Evolutionary conservation across 2,888 invertebrate species (phyloP), one percentile per base, ranked within the genome.

Genomic region (Ceraclea dissimilis): DNA sequence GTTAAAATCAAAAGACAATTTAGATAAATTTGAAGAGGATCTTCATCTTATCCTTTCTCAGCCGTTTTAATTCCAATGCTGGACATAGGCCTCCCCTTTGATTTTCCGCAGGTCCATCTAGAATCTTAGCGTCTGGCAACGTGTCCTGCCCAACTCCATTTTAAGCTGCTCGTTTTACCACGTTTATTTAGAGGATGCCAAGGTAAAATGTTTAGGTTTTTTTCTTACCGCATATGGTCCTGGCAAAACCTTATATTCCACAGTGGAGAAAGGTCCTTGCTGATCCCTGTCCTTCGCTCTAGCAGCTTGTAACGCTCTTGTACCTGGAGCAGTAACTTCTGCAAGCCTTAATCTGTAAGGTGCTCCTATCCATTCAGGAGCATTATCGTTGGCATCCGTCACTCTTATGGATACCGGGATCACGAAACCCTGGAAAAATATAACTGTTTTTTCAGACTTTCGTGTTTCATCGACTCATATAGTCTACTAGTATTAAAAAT

Each of bases 351-450:
- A 79, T 49, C 84, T 80, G 71, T 90, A 93, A 0, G 92, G 91
- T 1, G 88, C 87, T 63, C 88, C 89, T 58, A 82, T 76, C 79
- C 93, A 93, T 66, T 79, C 79, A 0, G 93, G 93, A 8, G 90
- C 87, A 73, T 93, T 93, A 74, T 93, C 93, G 70, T 93, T 93
- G 60, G 90, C 90, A 72, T 94, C 93, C 63, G 90, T 91, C 57
- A 93, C 93, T 64, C 92, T 81, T 52, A 90, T 85, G 63, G 86
- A 88, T 33, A 90, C 85, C 1, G 90, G 90, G 67, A 90, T 88
- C 56, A 86, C 81, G 69, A 89, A 88, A 62, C 85, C 87, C 80
- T 86, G 73, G 10, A 67, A 50, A 54, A 39, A 26, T 10, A n/a
- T n/a, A n/a, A n/a, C n/a, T n/a, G n/a, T n/a, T n/a, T n/a, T n/a